These are phyloP conservation scores for Rotaria macrura DNA, from an alignment of 2,888 invertebrate species.

Conservation along the genomic window DNA sequence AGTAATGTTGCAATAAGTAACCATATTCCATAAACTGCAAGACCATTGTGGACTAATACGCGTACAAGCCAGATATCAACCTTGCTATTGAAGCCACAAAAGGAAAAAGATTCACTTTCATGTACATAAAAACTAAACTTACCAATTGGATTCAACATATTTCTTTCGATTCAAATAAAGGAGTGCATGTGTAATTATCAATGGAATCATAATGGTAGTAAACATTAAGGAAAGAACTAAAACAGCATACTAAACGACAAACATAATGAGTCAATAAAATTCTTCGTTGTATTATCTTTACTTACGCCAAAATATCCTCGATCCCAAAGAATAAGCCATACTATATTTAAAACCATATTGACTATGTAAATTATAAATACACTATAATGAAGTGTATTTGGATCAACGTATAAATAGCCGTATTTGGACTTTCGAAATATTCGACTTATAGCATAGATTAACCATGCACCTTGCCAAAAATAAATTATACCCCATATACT, in stretches of 20 bases:
- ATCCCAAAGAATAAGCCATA: background rate
- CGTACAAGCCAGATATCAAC: background rate
- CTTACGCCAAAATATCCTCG: background rate
- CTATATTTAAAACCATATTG: background rate
- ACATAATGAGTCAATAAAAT: background rate
- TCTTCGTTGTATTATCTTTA: too few relatives aligned
- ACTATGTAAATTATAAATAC: background rate
- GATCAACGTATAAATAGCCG: background rate
- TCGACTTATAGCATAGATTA: background rate
- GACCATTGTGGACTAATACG: background rate
- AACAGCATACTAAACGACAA: background rate
- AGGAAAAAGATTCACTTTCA: background rate
- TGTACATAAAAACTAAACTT: background rate
- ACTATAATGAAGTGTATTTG: background rate
- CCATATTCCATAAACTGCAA: constrained; percentile 8
- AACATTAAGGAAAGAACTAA: background rate
- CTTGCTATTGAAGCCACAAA: background rate
- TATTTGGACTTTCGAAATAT: background rate
- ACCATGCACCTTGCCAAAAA: constrained; percentile 13
- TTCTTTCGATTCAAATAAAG: background rate
- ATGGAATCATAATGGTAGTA: background rate
- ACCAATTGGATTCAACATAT: background rate
- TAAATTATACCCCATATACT: background rate
- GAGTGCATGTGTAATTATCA: background rate
- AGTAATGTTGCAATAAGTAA: background rate